A percentile compares a stretch with the other conserved stretches of the same genome.
These are phyloP conservation scores for Drosophila parvula DNA, from an alignment of 1,140 invertebrate species.

Conservation along the genomic window DNA sequence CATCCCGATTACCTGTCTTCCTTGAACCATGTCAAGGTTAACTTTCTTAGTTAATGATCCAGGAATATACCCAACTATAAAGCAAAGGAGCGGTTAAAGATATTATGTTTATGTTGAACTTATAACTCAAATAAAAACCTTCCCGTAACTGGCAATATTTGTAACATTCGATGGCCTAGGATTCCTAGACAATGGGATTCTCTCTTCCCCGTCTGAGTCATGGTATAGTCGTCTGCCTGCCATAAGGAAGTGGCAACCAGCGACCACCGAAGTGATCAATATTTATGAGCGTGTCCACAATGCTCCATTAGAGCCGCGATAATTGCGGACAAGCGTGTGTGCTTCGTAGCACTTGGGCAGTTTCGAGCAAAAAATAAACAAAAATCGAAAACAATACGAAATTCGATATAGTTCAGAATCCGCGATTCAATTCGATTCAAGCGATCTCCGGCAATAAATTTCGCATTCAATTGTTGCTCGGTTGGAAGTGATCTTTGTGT, in stretches of 20 bases:
- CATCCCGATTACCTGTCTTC: constrained; percentile 56
- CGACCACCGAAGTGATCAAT: constrained; percentile 22
- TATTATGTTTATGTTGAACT: neutral
- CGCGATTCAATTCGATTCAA: constrained; percentile 41
- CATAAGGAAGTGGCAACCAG: constrained; percentile 57
- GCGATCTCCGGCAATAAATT: constrained; percentile 71
- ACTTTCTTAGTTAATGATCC: constrained; percentile 30
- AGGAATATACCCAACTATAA: neutral
- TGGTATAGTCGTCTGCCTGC: constrained; percentile 17
- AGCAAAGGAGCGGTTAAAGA: neutral
- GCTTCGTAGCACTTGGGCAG: constrained; percentile 43
- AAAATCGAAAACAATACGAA: constrained; percentile 55
- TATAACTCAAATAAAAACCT: constrained; percentile 20
- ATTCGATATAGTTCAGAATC: constrained; percentile 53
- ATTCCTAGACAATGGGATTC: constrained; percentile 35
- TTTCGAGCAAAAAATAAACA: constrained; percentile 11
- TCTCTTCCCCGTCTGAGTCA: constrained; percentile 35
- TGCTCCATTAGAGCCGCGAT: constrained; percentile 62
- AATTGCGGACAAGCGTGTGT: constrained; percentile 55
- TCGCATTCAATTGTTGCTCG: constrained; percentile 71
- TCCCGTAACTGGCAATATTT: constrained; percentile 1
- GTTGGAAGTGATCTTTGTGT: constrained; percentile 45
- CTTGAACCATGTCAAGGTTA: constrained; percentile 54
- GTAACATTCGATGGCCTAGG: constrained; percentile 6
- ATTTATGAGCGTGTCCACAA: constrained; percentile 68